Conservation (phyloP, 1,140 invertebrate species). For the Sitodiplosis mosellana region DNA sequence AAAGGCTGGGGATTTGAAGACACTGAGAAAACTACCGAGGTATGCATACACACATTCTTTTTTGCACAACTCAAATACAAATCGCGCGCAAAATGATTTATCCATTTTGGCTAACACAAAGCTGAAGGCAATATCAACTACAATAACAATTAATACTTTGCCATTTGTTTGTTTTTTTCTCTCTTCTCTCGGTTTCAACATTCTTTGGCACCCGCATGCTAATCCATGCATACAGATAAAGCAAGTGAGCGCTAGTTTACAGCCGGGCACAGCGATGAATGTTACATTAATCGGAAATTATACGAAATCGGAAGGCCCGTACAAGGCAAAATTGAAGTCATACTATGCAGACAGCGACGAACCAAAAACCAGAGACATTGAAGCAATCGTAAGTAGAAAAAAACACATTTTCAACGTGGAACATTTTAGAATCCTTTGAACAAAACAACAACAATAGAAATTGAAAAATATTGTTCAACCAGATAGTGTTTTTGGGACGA, state of each 20-base stretch:
- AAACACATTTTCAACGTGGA: background rate
- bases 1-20: conserved; percentile 43
- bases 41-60: too few relatives aligned
- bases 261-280: conserved; percentile 59
- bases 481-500: too few relatives aligned
- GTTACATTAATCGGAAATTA: conserved; percentile 52
- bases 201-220: too few relatives aligned
- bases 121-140: too few relatives aligned
- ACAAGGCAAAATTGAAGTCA: conserved; percentile 45
- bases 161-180: background rate
- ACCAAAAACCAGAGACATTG: conserved; percentile 19
- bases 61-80: too few relatives aligned
- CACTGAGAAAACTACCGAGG: conserved; percentile 33
- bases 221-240: conserved; percentile 9
- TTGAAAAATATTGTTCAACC: too few relatives aligned
- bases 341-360: conserved; percentile 39
- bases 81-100: too few relatives aligned
- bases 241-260: conserved; percentile 20
- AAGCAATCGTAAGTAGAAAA: conserved; percentile 12
- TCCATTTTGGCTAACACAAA: too few relatives aligned
- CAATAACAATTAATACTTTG: too few relatives aligned
- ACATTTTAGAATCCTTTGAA: too few relatives aligned
- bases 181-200: background rate
- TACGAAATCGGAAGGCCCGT: conserved; percentile 49
- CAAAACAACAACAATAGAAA: too few relatives aligned